Base-by-base conservation (phyloP, 1,140 invertebrate genomes). In the Watersipora subatra region DNA sequence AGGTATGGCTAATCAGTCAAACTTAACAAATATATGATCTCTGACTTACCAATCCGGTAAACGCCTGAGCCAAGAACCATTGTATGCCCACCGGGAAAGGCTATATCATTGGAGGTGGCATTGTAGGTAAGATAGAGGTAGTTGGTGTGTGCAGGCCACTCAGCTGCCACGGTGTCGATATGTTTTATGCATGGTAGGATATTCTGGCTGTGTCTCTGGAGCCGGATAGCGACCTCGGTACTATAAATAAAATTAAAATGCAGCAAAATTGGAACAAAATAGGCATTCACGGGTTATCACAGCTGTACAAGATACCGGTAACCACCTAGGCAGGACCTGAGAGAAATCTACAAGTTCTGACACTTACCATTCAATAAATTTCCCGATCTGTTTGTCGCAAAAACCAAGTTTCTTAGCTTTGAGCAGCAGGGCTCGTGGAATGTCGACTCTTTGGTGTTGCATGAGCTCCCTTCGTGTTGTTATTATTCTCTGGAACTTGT, bases 101-200 rank as follows among this genome's bases (percentile, higher is more conserved):
- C 79, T 7, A 99, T 78, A 76, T 99, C 97, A 79, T 97, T 89
- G 24, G 86, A 84, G 0, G 75, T 82, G 0, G 88, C 95, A 79
- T 95, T 97, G 78, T 99, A 99, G 0, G 95, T 99, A 1, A 97
- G 73, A 75, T 99, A 99, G 0, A 99, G 83, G 76, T 99, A 99
- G 80, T 99, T 99, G 0, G 97, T 99, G 7, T 85, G 85, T 0
- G 95, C 95, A 0, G 97, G 97, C 93, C 94, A 99, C 80, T 99
- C 97, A 0, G 93, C 97, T 30, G 97, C 93, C 1, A 99, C 95
- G 0, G 97, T 99, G 81, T 99, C 97, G 69, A 99, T 98, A 82
- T 97, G 93, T 80, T 99, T 97, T 0, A 99, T 90, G 78, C 85
- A 90, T 0, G 96, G 96, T 19, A 80, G 84, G 27, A 99, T 81